Conservation (phyloP, 2,797 vertebrate genomes). For the Luscinia megarhynchos region DNA sequence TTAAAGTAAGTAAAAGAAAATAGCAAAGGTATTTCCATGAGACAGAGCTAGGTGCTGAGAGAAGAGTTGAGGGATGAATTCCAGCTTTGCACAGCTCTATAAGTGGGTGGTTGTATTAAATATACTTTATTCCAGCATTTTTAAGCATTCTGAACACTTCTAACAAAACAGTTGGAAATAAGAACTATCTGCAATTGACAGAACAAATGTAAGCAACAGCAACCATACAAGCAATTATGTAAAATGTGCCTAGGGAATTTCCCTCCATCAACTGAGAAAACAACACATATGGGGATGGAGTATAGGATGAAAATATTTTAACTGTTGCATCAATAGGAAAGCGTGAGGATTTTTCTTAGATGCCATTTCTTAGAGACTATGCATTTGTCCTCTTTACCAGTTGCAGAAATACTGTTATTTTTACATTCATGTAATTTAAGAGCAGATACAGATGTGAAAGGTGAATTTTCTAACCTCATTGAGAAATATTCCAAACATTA, state of each 20-base stretch:
- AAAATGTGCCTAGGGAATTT: constrained; percentile 51
- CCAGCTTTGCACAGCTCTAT: neutral
- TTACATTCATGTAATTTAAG: neutral
- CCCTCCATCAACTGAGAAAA: constrained; percentile 59
- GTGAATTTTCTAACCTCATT: neutral
- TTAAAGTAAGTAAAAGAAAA: neutral
- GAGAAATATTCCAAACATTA: neutral
- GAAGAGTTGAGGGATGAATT: neutral
- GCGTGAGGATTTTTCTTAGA: neutral
- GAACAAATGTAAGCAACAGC: constrained; percentile 55
- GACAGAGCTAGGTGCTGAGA: neutral
- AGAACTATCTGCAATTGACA: constrained; percentile 37
- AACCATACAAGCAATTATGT: constrained; percentile 44
- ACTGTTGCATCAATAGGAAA: constrained; percentile 26
- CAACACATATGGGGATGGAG: constrained; percentile 31
- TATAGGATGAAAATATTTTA: constrained; percentile 45
- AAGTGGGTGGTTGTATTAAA: constrained; percentile 27
- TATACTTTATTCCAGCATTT: constrained; percentile 28
- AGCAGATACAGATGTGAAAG: neutral
- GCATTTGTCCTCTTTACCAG: neutral
- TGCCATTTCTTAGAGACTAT: neutral
- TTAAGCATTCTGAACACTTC: constrained; percentile 32
- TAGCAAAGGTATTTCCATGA: neutral
- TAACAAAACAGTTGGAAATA: constrained; percentile 34
- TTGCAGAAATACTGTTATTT: neutral